Base-by-base conservation (phyloP, 2,888 invertebrate species). In the Chloroclystis v-ata region DNA sequence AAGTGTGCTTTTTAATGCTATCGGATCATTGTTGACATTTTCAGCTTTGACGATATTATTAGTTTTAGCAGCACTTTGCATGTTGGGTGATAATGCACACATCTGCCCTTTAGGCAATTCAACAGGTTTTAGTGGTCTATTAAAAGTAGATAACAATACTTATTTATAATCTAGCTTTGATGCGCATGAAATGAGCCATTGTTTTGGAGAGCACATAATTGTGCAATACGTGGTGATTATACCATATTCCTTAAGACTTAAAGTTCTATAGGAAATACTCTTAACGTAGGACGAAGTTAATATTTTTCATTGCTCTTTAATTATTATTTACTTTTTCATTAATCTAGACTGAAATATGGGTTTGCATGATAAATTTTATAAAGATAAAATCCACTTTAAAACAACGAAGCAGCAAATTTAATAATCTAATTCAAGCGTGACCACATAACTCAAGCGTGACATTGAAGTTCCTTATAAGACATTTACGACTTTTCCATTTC, bases 11-110 rank as follows among this genome's bases (percentile, higher is more conserved):
- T 33, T 55, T 57, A 74, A 71, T 57, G 57, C 61, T 59, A 56
- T 52, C 44, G 52, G 63, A 63, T 68, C 66, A 69, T 75, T 71
- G 62, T 70, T 69, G 68, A 69, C 71, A 69, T 75, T 71, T 73
- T 70, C 65, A 69, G 64, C 58, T 57, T 58, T 52, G 54, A 59
- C 56, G 52, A 57, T 67, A 60, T 69, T 67, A 69, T 68, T 64
- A 61, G 52, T 59, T 57, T 72, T 71, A 71, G 69, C 72, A 69
- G 66, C 32, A 57, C 51, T 52, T 48, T 39, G 49, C 47, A 50
- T 52, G 43, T 33, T 32, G 44, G 42, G 47, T 47, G 47, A 39
- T 40, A 47, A 53, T 47, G 38, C 37, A 46, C 28, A 43, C 45
- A 46, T 12, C 50, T 50, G 50, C 45, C 33, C 25, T 38, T 39